Percentiles rank a stretch among this genome's conserved stretches.
Evolutionary conservation across 2,113 vertebrate genomes (phyloP).

Genomic region (Paradoxurus hermaphroditus): DNA sequence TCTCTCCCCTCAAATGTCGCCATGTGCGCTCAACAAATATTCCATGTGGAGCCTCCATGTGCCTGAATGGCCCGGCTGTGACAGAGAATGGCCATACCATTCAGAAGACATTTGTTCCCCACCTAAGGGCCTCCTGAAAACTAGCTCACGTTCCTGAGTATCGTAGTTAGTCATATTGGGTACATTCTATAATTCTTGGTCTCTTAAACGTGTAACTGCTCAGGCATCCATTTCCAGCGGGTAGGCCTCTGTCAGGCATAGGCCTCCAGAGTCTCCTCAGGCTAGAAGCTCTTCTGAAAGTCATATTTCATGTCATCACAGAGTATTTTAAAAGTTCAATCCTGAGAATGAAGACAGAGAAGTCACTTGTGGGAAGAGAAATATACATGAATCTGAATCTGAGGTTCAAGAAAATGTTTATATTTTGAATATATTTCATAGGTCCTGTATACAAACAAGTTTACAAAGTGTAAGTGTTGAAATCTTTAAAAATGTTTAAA

Average conservation of each 20-base stretch:
- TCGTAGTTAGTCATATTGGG: accelerated
- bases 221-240: neutral
- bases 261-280: neutral
- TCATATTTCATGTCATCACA: neutral
- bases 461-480: neutral
- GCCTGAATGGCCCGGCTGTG: neutral
- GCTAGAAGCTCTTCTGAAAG: constrained; percentile 35
- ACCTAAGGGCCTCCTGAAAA: neutral
- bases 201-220: constrained; percentile 3
- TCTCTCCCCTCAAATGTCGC: neutral
- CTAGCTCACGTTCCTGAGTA: neutral
- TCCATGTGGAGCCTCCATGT: accelerated
- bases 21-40: neutral
- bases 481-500: neutral
- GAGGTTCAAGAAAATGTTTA: neutral
- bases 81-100: accelerated
- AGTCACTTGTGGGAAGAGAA: neutral
- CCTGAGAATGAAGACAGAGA: neutral
- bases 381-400: neutral
- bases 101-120: neutral
- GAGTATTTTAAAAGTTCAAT: neutral
- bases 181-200: neutral
- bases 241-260: neutral
- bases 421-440: neutral
- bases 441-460: neutral